These are phyloP conservation scores for Glaucidium brasilianum DNA, from an alignment of 2,113 vertebrate genomes.

Conservation along the genomic window DNA sequence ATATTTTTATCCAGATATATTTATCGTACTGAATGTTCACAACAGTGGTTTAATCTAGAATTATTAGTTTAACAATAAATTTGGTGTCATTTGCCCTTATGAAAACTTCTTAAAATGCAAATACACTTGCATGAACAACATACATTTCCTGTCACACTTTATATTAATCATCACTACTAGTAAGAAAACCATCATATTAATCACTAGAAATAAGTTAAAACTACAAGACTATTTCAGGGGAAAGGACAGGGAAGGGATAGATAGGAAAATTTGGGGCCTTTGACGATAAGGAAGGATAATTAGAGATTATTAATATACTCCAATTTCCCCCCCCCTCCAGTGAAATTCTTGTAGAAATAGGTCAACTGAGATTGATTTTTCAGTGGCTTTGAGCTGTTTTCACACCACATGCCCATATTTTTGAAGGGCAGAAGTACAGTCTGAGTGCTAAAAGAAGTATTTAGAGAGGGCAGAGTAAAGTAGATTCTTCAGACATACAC, in stretches of 20 bases:
- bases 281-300: neutral
- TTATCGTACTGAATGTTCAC: neutral
- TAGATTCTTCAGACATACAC: neutral
- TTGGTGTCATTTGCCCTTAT: neutral
- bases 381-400: slow-evolving; percentile 1
- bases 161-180: neutral
- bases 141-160: neutral
- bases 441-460: neutral
- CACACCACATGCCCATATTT: neutral
- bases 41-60: neutral
- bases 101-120: neutral
- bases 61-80: neutral
- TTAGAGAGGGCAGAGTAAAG: neutral
- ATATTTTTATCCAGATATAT: neutral
- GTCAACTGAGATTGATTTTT: slow-evolving; percentile 7
- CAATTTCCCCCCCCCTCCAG: neutral
- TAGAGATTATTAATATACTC: slow-evolving; percentile 37
- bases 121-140: neutral
- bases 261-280: neutral
- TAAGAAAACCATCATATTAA: neutral
- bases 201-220: neutral
- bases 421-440: neutral
- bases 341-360: slow-evolving; percentile 31
- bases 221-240: neutral
- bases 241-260: neutral